Conservation (phyloP, 2,797 vertebrate genomes). For the Gallinago nigripennis region DNA sequence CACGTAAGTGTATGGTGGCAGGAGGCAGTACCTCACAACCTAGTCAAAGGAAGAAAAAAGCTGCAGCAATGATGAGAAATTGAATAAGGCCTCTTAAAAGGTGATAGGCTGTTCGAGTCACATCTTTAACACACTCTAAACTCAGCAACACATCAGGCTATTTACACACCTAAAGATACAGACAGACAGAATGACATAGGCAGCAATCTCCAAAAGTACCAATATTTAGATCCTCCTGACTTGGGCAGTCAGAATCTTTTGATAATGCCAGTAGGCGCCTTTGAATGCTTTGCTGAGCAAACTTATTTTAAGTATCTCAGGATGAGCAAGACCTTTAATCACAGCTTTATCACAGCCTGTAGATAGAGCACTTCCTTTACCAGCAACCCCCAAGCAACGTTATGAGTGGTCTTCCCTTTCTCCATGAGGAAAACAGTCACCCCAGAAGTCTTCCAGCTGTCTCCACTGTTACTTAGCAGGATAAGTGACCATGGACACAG, state of each 20-base stretch:
- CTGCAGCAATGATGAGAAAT: not conserved
- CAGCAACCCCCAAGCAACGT: not conserved
- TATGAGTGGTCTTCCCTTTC: not conserved
- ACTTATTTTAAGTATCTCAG: not conserved
- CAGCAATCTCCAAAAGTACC: not conserved
- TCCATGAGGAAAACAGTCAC: not conserved
- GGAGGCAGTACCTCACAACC: not conserved
- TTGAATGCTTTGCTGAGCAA: not conserved
- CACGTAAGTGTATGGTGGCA: not conserved
- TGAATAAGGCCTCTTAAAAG: not conserved
- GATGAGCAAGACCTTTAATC: not conserved
- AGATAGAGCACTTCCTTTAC: not conserved
- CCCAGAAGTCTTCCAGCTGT: not conserved
- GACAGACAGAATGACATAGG: not conserved
- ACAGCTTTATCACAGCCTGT: not conserved
- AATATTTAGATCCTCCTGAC: not conserved
- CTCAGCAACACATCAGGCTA: not conserved
- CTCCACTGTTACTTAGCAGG: not conserved
- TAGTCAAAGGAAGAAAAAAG: not conserved
- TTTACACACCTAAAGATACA: not conserved
- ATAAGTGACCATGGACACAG: not conserved
- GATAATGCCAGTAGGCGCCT: not conserved
- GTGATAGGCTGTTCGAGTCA: not conserved
- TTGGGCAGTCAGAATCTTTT: not conserved
- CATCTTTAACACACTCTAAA: not conserved